Percentiles rank a stretch among this genome's conserved stretches.
Conservation (phyloP, 2,113 vertebrate genomes). For the Pantherophis guttatus region DNA sequence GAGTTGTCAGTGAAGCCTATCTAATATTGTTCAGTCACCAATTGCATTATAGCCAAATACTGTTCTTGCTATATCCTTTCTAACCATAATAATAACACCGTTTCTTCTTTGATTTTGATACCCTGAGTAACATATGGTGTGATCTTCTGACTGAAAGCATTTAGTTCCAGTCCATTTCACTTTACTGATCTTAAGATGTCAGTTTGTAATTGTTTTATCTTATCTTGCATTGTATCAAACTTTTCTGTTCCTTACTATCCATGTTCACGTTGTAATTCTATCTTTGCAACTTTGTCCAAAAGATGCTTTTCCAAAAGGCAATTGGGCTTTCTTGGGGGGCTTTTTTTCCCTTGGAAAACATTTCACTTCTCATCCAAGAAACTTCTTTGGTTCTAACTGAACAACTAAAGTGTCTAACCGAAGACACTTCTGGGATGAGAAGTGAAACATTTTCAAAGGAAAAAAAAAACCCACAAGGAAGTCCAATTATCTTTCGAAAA, state of each 20-base stretch:
- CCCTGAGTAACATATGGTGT: background rate
- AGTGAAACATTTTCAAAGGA: background rate
- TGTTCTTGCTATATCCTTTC: background rate
- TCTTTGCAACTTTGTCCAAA: background rate
- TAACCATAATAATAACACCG: background rate
- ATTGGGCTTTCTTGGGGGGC: background rate
- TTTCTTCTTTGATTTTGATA: background rate
- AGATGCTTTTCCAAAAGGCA: background rate
- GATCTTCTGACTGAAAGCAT: background rate
- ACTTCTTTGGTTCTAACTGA: too few relatives aligned
- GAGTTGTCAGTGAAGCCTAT: background rate
- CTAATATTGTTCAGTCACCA: background rate
- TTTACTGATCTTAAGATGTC: background rate
- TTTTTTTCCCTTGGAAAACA: too few relatives aligned
- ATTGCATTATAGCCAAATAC: background rate
- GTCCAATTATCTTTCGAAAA: background rate
- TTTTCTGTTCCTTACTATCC: background rate
- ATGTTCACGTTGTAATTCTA: background rate
- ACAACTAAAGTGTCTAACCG: background rate
- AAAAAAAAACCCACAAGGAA: background rate
- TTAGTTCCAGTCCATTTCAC: background rate
- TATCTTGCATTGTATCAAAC: background rate
- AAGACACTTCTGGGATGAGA: background rate
- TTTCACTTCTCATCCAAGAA: too few relatives aligned
- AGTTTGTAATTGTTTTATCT: background rate